Evolutionary conservation across 2,888 invertebrate species (phyloP).

Genomic region (Tigriopus californicus): DNA sequence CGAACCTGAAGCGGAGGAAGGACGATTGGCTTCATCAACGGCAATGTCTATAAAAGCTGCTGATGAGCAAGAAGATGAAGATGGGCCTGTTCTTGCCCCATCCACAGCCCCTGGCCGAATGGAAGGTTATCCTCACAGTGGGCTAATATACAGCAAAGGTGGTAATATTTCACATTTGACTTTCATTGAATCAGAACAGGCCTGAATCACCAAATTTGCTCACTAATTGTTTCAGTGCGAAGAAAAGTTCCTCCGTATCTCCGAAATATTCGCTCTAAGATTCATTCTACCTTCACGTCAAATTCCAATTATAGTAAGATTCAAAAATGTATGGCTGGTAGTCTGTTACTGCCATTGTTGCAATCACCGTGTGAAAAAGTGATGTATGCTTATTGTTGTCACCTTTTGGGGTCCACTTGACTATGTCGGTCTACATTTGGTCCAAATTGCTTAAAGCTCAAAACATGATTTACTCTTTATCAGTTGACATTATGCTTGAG

Average conservation of each 20-base stretch:
- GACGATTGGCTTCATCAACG: neutral
- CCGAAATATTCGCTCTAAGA: neutral
- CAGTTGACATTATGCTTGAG: too few species aligned
- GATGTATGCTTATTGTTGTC: neutral
- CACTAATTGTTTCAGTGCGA: neutral
- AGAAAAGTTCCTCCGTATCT: neutral
- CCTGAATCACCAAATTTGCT: neutral
- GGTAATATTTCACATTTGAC: neutral
- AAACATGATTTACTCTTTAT: too few species aligned
- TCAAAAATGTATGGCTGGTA: neutral
- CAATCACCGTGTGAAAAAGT: neutral
- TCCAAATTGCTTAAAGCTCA: too few species aligned
- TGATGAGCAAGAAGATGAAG: too few species aligned
- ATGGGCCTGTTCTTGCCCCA: too few species aligned
- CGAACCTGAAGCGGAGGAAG: neutral
- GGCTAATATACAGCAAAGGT: too few species aligned
- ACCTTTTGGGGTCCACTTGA: too few species aligned
- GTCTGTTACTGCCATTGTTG: neutral
- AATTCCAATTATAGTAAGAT: neutral
- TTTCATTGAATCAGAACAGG: neutral
- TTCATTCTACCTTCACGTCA: slow-evolving; percentile 2
- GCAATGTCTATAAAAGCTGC: neutral
- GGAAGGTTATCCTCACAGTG: too few species aligned
- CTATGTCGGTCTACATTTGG: too few species aligned
- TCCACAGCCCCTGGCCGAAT: too few species aligned